Evolutionary conservation across 2,113 vertebrate species (phyloP).

Genomic region (Litocranius walleri): DNA sequence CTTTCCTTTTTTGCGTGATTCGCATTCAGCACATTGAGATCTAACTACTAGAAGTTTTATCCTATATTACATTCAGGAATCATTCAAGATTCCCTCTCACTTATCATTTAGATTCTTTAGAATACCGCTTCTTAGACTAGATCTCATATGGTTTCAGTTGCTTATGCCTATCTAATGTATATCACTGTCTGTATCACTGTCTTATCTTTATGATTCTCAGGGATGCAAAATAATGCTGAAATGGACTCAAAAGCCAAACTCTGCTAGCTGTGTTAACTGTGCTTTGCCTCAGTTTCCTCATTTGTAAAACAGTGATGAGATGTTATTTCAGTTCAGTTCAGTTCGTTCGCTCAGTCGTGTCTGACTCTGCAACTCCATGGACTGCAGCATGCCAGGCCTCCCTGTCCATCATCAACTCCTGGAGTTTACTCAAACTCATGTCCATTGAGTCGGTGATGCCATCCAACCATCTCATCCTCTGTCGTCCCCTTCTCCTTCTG

Average conservation of each 20-base stretch:
- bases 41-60: background rate
- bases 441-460: background rate
- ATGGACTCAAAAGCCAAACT: background rate
- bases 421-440: background rate
- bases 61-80: background rate
- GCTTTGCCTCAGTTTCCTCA: background rate
- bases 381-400: background rate
- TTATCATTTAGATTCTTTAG: background rate
- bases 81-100: background rate
- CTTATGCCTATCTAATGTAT: background rate
- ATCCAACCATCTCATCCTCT: background rate
- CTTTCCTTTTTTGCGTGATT: background rate
- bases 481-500: too few relatives aligned
- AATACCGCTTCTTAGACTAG: background rate
- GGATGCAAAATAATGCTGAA: background rate
- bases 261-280: background rate
- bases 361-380: accelerated
- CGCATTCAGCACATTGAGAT: background rate
- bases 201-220: background rate
- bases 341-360: background rate
- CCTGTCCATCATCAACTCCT: background rate
- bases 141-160: background rate
- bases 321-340: background rate
- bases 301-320: background rate
- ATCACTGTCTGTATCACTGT: background rate